Conservation (phyloP, 1,140 invertebrate genomes). For the Sycophila sp. region DNA sequence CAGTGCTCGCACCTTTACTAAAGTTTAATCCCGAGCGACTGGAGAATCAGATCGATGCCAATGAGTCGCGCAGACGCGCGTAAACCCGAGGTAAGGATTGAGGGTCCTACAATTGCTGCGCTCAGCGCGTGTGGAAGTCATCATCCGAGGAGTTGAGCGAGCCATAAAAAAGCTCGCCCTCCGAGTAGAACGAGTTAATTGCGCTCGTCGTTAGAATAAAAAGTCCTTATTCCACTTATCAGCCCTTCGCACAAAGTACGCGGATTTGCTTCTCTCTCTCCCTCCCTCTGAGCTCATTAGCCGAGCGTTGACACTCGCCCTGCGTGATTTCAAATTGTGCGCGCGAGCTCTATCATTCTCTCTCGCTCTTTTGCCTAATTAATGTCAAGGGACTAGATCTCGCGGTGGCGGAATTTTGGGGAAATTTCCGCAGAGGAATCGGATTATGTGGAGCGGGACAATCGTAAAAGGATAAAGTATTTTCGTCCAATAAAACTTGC, state of each 20-base stretch:
- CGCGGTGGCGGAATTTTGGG: background rate
- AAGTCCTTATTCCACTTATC: slow-evolving; percentile 17
- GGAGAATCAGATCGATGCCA: too few species aligned
- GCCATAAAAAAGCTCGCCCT: background rate
- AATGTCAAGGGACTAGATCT: background rate
- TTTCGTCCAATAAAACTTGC: too few species aligned
- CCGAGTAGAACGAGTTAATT: too few species aligned
- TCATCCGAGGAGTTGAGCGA: too few species aligned
- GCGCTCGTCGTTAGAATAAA: background rate
- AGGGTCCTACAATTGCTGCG: background rate
- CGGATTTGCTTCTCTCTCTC: too few species aligned
- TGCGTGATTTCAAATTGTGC: too few species aligned
- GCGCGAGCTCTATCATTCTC: background rate
- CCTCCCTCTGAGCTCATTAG: slow-evolving; percentile 32
- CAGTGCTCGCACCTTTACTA: too few species aligned
- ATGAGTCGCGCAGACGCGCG: background rate
- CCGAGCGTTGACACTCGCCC: slow-evolving; percentile 8
- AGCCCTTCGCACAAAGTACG: background rate
- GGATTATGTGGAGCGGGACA: too few species aligned
- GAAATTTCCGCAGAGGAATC: background rate
- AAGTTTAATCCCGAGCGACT: too few species aligned
- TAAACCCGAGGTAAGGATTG: background rate
- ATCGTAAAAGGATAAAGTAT: too few species aligned
- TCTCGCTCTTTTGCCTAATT: slow-evolving; percentile 5
- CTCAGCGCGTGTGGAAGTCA: background rate